These are phyloP conservation scores for Deilephila porcellus DNA, from an alignment of 2,888 invertebrate species.

Conservation along the genomic window DNA sequence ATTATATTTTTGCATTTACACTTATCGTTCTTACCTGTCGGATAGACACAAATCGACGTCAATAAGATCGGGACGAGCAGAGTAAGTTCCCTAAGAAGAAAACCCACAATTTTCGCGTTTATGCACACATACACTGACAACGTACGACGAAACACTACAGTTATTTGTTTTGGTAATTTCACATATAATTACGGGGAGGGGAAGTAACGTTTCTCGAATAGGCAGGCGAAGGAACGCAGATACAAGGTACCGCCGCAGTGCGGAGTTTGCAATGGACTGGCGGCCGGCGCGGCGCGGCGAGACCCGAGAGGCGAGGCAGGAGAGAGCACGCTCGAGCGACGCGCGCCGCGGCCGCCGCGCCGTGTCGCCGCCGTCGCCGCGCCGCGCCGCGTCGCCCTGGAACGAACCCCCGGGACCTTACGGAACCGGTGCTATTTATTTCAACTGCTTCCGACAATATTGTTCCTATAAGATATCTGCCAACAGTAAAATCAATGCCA, in stretches of 20 bases:
- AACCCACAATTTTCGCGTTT: slow-evolving; percentile 59
- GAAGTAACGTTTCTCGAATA: slow-evolving; percentile 45
- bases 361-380: slow-evolving; percentile 32
- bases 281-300: slow-evolving; percentile 51
- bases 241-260: slow-evolving; percentile 72
- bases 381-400: slow-evolving; percentile 38
- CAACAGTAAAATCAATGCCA: background rate
- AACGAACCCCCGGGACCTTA: slow-evolving; percentile 42
- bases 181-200: slow-evolving; percentile 43
- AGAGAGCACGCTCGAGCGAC: slow-evolving; percentile 52
- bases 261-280: slow-evolving; percentile 74
- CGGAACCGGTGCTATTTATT: slow-evolving; percentile 50
- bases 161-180: slow-evolving; percentile 45
- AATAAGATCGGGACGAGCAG: slow-evolving; percentile 56
- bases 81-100: slow-evolving; percentile 53
- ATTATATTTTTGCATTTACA: slow-evolving; percentile 8
- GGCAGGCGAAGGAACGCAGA: slow-evolving; percentile 44
- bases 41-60: slow-evolving; percentile 63
- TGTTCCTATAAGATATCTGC: background rate
- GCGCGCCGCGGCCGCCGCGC: slow-evolving; percentile 41
- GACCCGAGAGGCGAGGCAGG: slow-evolving; percentile 47
- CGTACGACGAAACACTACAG: slow-evolving; percentile 46
- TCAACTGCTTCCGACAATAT: slow-evolving; percentile 31
- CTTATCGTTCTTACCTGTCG: slow-evolving; percentile 66
- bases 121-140: slow-evolving; percentile 58